Evolutionary conservation across 1,140 invertebrate species (phyloP), one percentile per base, ranked within the genome.

Genomic region (Drosophila arawakana): DNA sequence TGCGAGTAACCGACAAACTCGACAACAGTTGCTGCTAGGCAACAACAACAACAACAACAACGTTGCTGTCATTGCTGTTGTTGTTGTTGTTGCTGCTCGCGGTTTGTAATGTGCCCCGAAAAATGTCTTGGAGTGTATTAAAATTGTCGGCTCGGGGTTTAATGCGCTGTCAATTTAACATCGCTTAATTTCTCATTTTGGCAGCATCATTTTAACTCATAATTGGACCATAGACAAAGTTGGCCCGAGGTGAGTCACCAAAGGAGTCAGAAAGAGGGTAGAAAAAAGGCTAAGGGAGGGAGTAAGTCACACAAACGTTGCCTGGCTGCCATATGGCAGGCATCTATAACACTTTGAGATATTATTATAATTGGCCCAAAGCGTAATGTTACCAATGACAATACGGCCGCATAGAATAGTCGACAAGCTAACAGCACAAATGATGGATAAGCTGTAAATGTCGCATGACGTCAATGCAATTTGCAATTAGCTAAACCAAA

Each of bases 41-140:
- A 43, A 43, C 61, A 65, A 55, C 37, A 65, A 43, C 61, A 65
- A 55, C 37, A 65, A 43, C 61, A 65, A 55, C 61, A 65, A 55
- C n/a, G 54, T 18, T 43, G 15, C 52, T 41, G 35, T 34, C 10
- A 5, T 9, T 50, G 39, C 11, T 41, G 39, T 41, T 41, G 10
- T 11, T 41, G 35, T 7, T 41, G 43, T 41, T 61, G 58, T 54
- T 71, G 68, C 15, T 37, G 34, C 18, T 58, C 30, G 30, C 25
- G 44, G 43, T 55, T 58, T 69, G 34, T 57, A 52, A 47, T 60
- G 30, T 67, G 62, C 39, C 50, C 54, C 55, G 47, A 70, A 58
- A 86, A 88, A 77, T 79, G 66, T 80, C 77, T 88, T 88, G 41
- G 47, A 86, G 83, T 86, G 67, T 83, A 86, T 86, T 86, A 83